These are phyloP conservation scores for Phorcus lineatus DNA, from an alignment of 2,888 invertebrate species.

Conservation along the genomic window DNA sequence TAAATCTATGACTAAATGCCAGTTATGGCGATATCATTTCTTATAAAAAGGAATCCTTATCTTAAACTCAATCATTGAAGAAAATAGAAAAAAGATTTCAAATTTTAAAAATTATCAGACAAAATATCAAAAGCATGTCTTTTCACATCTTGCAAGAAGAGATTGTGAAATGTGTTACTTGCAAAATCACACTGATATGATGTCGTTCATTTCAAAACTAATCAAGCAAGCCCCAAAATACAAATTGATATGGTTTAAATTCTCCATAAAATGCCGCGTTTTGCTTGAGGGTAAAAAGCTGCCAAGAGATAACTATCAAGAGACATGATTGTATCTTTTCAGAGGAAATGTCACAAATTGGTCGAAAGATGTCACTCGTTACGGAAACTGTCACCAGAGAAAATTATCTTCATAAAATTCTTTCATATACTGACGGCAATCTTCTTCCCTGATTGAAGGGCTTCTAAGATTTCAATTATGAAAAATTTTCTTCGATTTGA, in stretches of 20 bases:
- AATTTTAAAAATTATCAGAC: neutral
- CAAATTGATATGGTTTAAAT: neutral
- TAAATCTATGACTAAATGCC: no score
- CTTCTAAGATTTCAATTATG: neutral
- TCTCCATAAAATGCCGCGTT: neutral
- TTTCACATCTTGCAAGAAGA: no score
- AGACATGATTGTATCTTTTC: neutral
- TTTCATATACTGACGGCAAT: neutral
- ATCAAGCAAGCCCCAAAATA: no score
- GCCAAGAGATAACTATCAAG: neutral
- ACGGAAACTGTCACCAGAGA: neutral
- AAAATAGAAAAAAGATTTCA: neutral
- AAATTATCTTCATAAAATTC: conserved; percentile 4
- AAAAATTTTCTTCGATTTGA: neutral
- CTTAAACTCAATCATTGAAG: neutral
- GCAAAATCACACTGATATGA: no score
- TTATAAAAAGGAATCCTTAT: neutral
- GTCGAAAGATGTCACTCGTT: neutral
- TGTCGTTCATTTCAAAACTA: no score
- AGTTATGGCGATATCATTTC: no score
- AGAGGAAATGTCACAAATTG: neutral
- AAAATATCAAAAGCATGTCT: no score
- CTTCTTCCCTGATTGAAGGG: neutral
- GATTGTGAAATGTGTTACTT: no score
- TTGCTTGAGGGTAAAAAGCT: neutral